Evolutionary conservation across 53 echinoderm and acorn worm genomes (phyloP), one percentile per base, ranked within the genome.

Genomic region (Echinarachnius parma): DNA sequence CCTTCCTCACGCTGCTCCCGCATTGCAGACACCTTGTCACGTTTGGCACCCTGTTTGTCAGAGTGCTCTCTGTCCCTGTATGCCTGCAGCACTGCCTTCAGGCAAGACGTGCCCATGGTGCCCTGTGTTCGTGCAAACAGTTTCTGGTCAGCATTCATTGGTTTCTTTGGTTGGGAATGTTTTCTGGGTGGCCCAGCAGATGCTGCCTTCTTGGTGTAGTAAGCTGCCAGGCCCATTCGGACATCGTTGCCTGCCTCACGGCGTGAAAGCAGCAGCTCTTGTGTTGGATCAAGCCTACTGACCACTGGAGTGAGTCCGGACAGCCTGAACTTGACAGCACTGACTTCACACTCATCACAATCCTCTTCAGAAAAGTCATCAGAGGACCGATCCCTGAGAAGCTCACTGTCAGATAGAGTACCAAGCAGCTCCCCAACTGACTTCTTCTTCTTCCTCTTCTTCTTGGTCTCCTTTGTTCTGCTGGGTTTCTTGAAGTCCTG

Each of bases 71-170:
- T 47, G 59, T 96, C 96, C 33, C 87, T 75, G 65, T 96, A 96
- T 2, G 96, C 96, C 61, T 96, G 91, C 63, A 91, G 87, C 21
- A 96, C 91, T 2, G 96, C 96, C 19, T 83, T 84, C 42, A 96
- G 62, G 31, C 91, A 87, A 0, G 91, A 77, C 96, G 88, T 85
- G n/a, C 96, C 96, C 96, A 96, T 91, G 1, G 96, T 96, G 13
- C 96, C 96, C 30, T 96, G 96, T 4, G 92, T 82, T 39, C 80
- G 61, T 4, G 96, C 84, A 84, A 91, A 96, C 55, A 96, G 72
- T 48, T 84, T 84, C 67, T 96, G 96, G 57, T 91, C 87, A 13
- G 85, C 84, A 44, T 85, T 96, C 27, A 81, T 64, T 3, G 82
- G 67, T 52, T 80, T 91, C 39, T 83, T 89, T 34, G 54, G 60